These are phyloP conservation scores for Drosophila ficusphila DNA, from an alignment of 1,140 invertebrate genomes.

Conservation along the genomic window DNA sequence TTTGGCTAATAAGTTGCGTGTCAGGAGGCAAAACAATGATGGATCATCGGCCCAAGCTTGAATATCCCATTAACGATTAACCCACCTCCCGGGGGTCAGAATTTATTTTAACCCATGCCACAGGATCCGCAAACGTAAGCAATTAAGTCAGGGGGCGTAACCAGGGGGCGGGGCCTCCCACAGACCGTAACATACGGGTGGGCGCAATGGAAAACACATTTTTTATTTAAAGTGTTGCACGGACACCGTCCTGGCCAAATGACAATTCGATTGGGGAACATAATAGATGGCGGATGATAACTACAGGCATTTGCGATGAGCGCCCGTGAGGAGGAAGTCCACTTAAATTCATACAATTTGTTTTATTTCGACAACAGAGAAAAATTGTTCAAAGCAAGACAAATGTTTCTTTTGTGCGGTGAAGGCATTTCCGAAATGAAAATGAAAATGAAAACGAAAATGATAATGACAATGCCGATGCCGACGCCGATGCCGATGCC, in stretches of 20 bases:
- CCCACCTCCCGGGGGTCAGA: not conserved
- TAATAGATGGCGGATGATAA: conserved; percentile 66
- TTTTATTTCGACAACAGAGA: conserved; percentile 64
- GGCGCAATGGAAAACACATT: conserved; percentile 15
- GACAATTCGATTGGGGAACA: conserved; percentile 63
- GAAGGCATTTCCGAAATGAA: conserved; percentile 61
- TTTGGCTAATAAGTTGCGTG: conserved; percentile 41
- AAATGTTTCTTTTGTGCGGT: conserved; percentile 60
- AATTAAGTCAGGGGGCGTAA: conserved; percentile 31
- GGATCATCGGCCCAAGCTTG: not conserved
- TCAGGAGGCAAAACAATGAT: not conserved
- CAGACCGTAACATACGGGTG: conserved; percentile 17
- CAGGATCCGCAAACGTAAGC: conserved; percentile 5
- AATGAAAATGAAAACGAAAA: conserved; percentile 62
- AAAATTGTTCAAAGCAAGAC: conserved; percentile 60
- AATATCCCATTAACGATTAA: not conserved
- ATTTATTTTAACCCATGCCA: not conserved
- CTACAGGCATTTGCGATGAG: conserved; percentile 60
- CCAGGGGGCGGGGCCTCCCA: not conserved
- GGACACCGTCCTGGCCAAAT: conserved; percentile 38
- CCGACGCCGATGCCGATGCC: conserved; percentile 22
- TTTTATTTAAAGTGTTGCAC: conserved; percentile 39
- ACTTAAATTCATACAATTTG: conserved; percentile 74
- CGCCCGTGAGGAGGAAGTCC: conserved; percentile 6
- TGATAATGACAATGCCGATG: conserved; percentile 46